Evolutionary conservation across 92 coral and sea anemone genomes (phyloP), one percentile per base, ranked within the genome.

Genomic region (Virgularia gustaviana): DNA sequence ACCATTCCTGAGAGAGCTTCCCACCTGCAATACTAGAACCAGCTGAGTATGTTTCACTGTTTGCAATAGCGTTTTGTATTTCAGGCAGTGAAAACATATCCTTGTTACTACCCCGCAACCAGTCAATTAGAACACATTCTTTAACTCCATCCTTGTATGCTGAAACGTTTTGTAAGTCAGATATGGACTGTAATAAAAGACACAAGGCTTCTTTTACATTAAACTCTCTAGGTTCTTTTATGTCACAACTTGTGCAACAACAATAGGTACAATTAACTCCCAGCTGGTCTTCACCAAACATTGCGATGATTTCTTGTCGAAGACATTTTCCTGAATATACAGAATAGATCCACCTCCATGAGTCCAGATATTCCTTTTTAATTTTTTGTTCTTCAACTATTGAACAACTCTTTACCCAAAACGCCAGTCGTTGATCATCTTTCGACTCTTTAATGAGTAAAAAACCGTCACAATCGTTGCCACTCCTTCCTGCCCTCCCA

Each of bases 161-260:
- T 18, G n/a, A 43, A 3, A 60, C 1, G 57, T 59, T 16, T 36
- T 56, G 66, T 20, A 75, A 22, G 43, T 80, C 89, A 4, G 32
- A 23, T 18, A 81, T 36, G 0, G 89, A 72, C 51, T 62, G 74
- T 2, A 81, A 12, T 10, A 85, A 28, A 35, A 76, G 65, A n/a
- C 15, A 30, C 7, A 57, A 6, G n/a, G 88, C 57, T 59, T 80
- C 59, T 58, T 58, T 80, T 20, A 49, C 54, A 54, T 75, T 81
- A 42, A 66, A 75, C 29, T 80, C 79, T 49, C 74, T 35, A 23
- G n/a, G 4, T 0, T 47, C 60, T 36, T 75, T 61, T 32, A 59
- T 35, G 32, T 75, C 86, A 76, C 89, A 81, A 57, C 79, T 80
- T 4, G 89, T 39, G 35, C 86, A 85, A 71, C 89, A 85, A 32